These are phyloP conservation scores for Dicerorhinus sumatrensis DNA, from an alignment of 2,113 vertebrate genomes.

Conservation along the genomic window DNA sequence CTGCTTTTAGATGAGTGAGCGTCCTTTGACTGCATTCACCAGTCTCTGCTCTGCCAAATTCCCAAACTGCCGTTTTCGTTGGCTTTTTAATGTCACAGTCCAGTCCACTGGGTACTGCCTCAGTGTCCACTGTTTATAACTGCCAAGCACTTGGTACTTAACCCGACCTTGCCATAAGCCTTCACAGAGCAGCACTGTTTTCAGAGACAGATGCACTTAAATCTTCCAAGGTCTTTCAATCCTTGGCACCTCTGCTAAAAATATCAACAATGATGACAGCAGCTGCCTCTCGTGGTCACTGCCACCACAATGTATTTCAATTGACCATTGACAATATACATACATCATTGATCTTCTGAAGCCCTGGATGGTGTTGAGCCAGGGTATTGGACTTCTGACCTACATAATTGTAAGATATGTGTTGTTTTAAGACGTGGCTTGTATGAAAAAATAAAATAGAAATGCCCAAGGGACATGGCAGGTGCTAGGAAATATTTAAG, in stretches of 20 bases:
- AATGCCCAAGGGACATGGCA: neutral
- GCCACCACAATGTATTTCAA: neutral
- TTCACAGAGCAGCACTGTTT: neutral
- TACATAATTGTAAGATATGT: neutral
- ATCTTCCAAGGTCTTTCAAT: slow-evolving; percentile 17
- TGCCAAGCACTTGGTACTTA: neutral
- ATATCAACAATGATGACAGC: neutral
- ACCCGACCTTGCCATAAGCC: slow-evolving; percentile 2
- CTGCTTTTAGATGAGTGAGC: neutral
- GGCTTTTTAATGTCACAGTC: neutral
- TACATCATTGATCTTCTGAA: slow-evolving; percentile 18
- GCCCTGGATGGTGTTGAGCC: neutral
- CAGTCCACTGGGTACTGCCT: neutral
- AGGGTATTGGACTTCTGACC: neutral
- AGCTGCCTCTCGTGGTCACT: neutral
- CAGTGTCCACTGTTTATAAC: slow-evolving; percentile 20
- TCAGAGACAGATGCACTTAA: neutral
- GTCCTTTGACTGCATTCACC: neutral
- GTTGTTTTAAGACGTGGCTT: neutral
- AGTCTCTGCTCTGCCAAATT: neutral
- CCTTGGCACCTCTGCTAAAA: slow-evolving; percentile 4
- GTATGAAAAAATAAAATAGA: neutral
- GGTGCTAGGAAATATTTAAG: neutral
- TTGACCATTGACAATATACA: neutral
- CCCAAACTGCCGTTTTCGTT: neutral